Conservation (phyloP, 2,113 vertebrate species). For the Tetrax tetrax region DNA sequence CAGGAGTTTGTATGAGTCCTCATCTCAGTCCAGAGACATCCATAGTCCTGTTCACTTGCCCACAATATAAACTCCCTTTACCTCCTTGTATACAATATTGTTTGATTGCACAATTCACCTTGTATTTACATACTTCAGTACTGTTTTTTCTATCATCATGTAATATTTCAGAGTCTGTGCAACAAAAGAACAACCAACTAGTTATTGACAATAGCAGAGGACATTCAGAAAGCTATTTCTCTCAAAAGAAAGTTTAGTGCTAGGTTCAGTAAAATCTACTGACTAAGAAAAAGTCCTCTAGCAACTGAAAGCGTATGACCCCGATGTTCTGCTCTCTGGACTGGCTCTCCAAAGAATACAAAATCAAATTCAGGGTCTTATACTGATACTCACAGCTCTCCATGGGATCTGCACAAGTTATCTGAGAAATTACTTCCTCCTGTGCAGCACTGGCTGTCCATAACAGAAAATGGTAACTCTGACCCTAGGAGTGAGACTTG, state of each 20-base stretch:
- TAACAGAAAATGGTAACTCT: neutral
- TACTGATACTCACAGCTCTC: neutral
- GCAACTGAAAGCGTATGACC: neutral
- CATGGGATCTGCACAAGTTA: neutral
- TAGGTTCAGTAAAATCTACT: neutral
- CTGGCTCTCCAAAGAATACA: neutral
- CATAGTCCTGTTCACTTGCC: accelerated
- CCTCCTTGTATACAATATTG: neutral
- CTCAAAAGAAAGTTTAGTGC: neutral
- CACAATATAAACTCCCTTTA: neutral
- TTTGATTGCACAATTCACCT: neutral
- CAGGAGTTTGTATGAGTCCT: neutral
- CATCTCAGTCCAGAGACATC: neutral
- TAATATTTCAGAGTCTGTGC: neutral
- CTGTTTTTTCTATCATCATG: neutral
- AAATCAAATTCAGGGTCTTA: conserved; percentile 31
- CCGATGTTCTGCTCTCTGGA: neutral
- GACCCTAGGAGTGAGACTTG: neutral
- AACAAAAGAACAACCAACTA: neutral
- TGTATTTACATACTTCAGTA: neutral
- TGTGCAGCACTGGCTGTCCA: neutral
- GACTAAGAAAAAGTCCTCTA: neutral
- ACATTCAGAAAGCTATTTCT: neutral
- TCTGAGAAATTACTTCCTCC: neutral
- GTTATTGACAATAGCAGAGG: neutral